These are phyloP conservation scores for Fragum whitleyi DNA, from an alignment of 2,888 invertebrate genomes.

Conservation along the genomic window DNA sequence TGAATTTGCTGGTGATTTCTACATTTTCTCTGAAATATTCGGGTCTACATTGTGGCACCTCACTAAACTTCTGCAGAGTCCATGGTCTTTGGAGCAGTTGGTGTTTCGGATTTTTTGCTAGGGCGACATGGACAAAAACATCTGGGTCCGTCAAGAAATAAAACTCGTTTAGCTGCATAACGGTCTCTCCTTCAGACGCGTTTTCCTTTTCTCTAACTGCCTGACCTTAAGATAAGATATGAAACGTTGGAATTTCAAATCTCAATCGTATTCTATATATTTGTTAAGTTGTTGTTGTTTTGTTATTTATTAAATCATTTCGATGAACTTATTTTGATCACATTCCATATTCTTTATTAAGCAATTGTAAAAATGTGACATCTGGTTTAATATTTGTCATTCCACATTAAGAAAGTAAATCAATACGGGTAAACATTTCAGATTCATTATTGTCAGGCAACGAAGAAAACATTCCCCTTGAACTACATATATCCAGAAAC, in stretches of 20 bases:
- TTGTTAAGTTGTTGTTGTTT: not conserved
- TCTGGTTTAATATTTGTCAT: no score
- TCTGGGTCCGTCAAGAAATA: conserved; percentile 61
- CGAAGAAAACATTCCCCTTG: no score
- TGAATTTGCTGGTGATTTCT: conserved; percentile 42
- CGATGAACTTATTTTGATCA: no score
- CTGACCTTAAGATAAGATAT: conserved; percentile 40
- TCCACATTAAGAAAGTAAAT: no score
- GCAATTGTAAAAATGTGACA: no score
- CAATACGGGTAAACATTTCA: no score
- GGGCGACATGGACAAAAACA: conserved; percentile 45
- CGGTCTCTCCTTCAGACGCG: conserved; percentile 29
- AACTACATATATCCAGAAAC: no score
- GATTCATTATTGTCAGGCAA: no score
- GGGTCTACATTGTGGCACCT: conserved; percentile 47
- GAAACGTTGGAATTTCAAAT: not conserved
- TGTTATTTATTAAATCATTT: not conserved
- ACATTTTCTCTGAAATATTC: conserved; percentile 45
- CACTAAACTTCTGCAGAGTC: conserved; percentile 50
- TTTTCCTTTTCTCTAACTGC: conserved; percentile 52
- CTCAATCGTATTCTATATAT: not conserved
- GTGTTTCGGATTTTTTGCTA: conserved; percentile 40
- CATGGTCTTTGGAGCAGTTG: conserved; percentile 54
- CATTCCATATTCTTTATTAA: no score
- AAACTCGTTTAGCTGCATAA: conserved; percentile 51